These are phyloP conservation scores for Lycia hirtaria DNA, from an alignment of 2,888 invertebrate species.

Conservation along the genomic window DNA sequence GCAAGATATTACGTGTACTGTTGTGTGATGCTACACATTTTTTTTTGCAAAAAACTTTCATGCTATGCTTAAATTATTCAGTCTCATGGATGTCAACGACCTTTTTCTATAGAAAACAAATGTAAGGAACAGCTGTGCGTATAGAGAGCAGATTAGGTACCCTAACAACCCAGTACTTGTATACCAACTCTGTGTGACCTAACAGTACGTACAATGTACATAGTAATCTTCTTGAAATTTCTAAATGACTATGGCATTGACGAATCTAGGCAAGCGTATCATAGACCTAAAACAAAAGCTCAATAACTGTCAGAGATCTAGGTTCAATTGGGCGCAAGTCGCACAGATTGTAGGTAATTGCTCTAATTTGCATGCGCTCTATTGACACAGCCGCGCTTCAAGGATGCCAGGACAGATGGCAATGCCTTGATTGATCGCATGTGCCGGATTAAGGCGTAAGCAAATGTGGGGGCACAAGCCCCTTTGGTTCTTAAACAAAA, in stretches of 20 bases:
- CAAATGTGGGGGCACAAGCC: background rate
- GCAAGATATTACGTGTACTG: no score
- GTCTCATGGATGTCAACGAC: no score
- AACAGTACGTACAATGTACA: background rate
- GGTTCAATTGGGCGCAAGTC: constrained; percentile 17
- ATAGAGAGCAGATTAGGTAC: no score
- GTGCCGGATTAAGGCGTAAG: background rate
- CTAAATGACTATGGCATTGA: background rate
- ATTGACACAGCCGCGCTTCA: constrained; percentile 25
- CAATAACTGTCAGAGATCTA: constrained; percentile 17
- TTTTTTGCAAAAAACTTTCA: no score
- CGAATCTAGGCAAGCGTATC: background rate
- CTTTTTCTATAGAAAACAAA: no score
- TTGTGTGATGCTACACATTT: no score
- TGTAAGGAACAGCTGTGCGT: no score
- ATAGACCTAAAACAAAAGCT: constrained; percentile 15
- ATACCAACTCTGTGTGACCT: background rate
- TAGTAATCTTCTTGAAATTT: background rate
- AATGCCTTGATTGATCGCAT: constrained; percentile 11
- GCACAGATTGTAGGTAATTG: constrained; percentile 41
- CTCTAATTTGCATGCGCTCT: constrained; percentile 38
- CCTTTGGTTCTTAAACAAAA: background rate
- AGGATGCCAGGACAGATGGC: constrained; percentile 19
- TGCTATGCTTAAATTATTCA: background rate
- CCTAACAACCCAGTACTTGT: no score